Conservation (phyloP, 2,888 invertebrate species). For the Eudemis profundana region DNA sequence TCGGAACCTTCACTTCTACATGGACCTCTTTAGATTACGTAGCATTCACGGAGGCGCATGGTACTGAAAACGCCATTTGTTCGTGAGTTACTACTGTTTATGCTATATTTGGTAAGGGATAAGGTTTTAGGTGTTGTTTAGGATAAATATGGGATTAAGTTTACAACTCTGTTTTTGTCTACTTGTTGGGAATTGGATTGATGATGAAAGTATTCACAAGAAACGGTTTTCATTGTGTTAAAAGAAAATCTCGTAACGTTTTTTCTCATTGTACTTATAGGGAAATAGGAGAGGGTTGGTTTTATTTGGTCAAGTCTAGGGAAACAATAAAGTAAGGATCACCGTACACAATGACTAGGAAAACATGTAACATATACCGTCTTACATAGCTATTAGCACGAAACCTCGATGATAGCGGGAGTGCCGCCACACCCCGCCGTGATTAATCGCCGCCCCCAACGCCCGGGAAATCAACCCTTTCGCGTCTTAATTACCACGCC, state of each 20-base stretch:
- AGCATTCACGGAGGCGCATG: conserved; percentile 5
- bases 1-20: background rate
- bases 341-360: background rate
- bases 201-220: too few relatives aligned
- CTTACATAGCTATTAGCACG: conserved; percentile 26
- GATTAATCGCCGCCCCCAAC: conserved; percentile 77
- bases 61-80: conserved; percentile 27
- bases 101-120: conserved; percentile 10
- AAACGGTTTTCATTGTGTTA: too few relatives aligned
- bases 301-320: background rate
- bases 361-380: conserved; percentile 12
- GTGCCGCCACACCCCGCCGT: conserved; percentile 55
- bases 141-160: background rate
- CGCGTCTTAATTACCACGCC: conserved; percentile 84
- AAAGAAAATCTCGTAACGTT: too few relatives aligned
- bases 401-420: conserved; percentile 58
- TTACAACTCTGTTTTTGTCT: background rate
- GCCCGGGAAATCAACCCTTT: conserved; percentile 84
- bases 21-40: conserved; percentile 1
- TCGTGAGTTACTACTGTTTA: conserved; percentile 29
- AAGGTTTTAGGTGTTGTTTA: background rate
- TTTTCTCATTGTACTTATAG: too few relatives aligned
- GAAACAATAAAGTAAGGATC: background rate
- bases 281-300: too few relatives aligned
- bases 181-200: too few relatives aligned